Base-by-base conservation (phyloP, 2,113 vertebrate genomes). In the Amazona guildingii region DNA sequence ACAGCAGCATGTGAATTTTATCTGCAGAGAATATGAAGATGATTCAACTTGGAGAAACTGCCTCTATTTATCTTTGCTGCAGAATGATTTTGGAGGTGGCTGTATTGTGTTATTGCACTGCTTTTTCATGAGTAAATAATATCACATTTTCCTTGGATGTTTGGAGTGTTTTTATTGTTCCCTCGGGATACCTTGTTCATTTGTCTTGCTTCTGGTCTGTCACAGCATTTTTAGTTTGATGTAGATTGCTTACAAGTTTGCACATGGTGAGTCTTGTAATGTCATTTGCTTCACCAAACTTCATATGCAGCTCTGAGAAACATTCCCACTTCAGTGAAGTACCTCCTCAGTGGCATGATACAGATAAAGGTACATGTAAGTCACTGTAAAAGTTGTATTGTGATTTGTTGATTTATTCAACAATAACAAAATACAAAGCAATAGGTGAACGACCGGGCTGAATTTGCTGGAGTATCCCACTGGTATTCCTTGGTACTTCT, bases 281-380 rank as follows among this genome's bases (percentile, higher is more conserved):
- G 73, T 90, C 86, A 84, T 96, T 92, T 94, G 69, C n/a, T 61
- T 93, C 57, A 43, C 67, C 51, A 77, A 70, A 74, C 33, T 74
- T 86, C 2, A 2, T 48, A 16, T 29, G 63, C 27, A 68, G 43
- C 84, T 88, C 68, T 35, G 43, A 94, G 69, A 73, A 86, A 37
- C 10, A 3, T 69, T 88, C 62, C 72, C 21, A 8, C 88, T 90
- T 88, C 69, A 62, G 57, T 90, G 43, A 84, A 68, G 27, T 31
- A 8, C 68, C 18, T 95, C 39, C 66, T 90, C 17, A 48, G 66
- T 52, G 59, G 43, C 39, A 49, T 54, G 44, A 3, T 15, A 55
- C 73, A 59, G 77, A 41, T 67, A 57, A 70, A 90, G 39, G 52
- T 51, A 48, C 55, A 52, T 51, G 28, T 19, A 64, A 90, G 61